These are phyloP conservation scores for Macrobrachium nipponense DNA, from an alignment of 1,140 invertebrate species.

Conservation along the genomic window DNA sequence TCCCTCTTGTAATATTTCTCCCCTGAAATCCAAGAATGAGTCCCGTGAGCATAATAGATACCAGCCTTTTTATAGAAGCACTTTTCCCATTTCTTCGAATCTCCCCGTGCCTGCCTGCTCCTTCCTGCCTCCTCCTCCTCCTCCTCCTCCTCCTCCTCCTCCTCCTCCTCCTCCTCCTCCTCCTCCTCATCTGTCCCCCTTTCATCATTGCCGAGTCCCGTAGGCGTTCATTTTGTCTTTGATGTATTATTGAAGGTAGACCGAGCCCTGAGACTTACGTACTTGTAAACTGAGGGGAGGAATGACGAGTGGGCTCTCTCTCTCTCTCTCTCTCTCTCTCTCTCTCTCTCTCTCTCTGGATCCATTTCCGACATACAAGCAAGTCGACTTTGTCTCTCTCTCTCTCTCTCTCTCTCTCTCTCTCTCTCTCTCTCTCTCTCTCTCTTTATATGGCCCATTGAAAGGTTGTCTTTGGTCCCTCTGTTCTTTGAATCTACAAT, in stretches of 20 bases:
- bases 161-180: background rate
- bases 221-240: no score
- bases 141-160: background rate
- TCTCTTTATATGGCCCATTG: background rate
- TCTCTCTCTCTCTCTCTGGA: background rate
- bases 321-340: slow-evolving; percentile 6
- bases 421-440: background rate
- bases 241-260: no score
- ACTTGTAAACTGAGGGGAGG: no score
- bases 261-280: no score
- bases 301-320: background rate
- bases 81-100: no score
- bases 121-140: background rate
- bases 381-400: background rate
- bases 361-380: background rate
- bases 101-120: no score
- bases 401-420: slow-evolving; percentile 5
- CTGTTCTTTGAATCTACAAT: background rate
- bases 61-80: no score
- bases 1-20: no score
- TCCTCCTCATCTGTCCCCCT: background rate
- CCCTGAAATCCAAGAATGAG: no score
- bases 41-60: no score
- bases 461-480: background rate
- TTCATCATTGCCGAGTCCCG: no score